A percentile compares a stretch with the other conserved stretches of the same genome.
phyloP scores from a whole-genome alignment of 2,797 vertebrate species.

The Sparidentex hasta region DNA sequence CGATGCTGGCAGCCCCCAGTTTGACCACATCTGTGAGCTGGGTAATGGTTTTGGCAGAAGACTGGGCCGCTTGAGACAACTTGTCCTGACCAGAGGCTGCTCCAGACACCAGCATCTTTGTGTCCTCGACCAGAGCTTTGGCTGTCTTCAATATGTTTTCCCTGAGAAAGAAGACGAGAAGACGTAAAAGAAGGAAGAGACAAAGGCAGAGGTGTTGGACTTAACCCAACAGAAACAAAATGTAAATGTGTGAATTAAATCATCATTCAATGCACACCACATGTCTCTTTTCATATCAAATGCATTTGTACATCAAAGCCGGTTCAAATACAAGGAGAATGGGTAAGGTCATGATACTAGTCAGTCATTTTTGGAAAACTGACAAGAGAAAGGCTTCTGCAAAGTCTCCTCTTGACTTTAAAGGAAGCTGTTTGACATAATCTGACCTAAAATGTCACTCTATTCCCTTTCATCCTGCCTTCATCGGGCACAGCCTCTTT shows the following conservation, averaged over 20 bases:
- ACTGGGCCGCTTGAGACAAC: slow-evolving; percentile 95
- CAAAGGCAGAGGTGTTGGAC: neutral
- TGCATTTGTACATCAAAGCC: slow-evolving; percentile 42
- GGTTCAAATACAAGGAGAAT: neutral
- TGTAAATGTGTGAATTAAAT: slow-evolving; percentile 10
- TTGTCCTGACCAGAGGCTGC: slow-evolving; percentile 96
- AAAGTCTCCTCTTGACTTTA: slow-evolving; percentile 28
- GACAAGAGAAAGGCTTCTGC: neutral
- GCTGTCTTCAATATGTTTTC: slow-evolving; percentile 81
- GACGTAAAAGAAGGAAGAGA: neutral
- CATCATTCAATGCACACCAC: slow-evolving; percentile 2
- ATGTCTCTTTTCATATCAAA: slow-evolving; percentile 33
- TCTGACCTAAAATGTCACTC: slow-evolving; percentile 20
- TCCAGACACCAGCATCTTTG: slow-evolving; percentile 95
- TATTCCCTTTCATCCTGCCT: slow-evolving; percentile 18
- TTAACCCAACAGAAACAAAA: slow-evolving; percentile 13
- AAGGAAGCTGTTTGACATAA: neutral
- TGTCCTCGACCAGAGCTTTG: slow-evolving; percentile 93
- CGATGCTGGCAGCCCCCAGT: slow-evolving; percentile 94
- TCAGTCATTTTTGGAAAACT: neutral
- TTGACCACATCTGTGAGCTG: slow-evolving; percentile 98
- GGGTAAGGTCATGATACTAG: neutral
- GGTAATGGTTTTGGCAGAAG: slow-evolving; percentile 96
- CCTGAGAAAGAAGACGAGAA: slow-evolving; percentile 49
- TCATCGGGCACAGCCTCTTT: neutral